Percentiles rank a stretch among this genome's conserved stretches.
Evolutionary conservation across 2,888 invertebrate species (phyloP).

Genomic region (Chrysopilus asiliformis): DNA sequence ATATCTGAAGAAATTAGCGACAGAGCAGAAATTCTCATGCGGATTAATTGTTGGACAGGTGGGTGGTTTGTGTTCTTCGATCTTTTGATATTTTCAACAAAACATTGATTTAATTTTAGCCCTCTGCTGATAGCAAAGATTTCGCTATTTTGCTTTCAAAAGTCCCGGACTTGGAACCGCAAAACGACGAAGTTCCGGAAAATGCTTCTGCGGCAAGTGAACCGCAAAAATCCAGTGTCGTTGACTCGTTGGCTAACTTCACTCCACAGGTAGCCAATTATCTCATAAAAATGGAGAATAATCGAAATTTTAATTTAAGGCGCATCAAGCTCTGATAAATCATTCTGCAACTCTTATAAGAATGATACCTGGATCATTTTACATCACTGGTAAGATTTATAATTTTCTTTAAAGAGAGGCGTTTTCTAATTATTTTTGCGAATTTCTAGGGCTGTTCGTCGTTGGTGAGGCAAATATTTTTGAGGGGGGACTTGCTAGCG

Average conservation of each 20-base stretch:
- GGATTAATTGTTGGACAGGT: conserved; percentile 75
- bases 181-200: conserved; percentile 23
- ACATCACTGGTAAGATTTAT: conserved; percentile 51
- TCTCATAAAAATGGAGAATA: too few species aligned
- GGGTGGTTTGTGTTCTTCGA: conserved; percentile 20
- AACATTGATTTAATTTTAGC: conserved; percentile 18
- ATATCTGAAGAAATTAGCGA: conserved; percentile 51
- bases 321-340: conserved; percentile 57
- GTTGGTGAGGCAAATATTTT: conserved; percentile 53
- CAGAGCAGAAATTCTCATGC: conserved; percentile 48
- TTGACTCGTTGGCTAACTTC: conserved; percentile 42
- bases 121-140: conserved; percentile 49
- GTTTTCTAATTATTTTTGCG: neutral
- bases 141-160: conserved; percentile 67
- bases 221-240: conserved; percentile 22
- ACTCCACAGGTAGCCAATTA: too few species aligned
- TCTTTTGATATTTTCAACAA: conserved; percentile 4
- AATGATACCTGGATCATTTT: conserved; percentile 85
- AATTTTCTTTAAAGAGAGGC: neutral
- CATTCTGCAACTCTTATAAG: conserved; percentile 76
- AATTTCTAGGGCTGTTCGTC: conserved; percentile 55
- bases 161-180: conserved; percentile 46
- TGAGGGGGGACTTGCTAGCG: too few species aligned
- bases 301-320: too few species aligned
- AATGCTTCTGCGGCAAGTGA: neutral